Evolutionary conservation across 2,113 vertebrate genomes (phyloP), one percentile per base, ranked within the genome.

Genomic region (Phoenicopterus ruber): DNA sequence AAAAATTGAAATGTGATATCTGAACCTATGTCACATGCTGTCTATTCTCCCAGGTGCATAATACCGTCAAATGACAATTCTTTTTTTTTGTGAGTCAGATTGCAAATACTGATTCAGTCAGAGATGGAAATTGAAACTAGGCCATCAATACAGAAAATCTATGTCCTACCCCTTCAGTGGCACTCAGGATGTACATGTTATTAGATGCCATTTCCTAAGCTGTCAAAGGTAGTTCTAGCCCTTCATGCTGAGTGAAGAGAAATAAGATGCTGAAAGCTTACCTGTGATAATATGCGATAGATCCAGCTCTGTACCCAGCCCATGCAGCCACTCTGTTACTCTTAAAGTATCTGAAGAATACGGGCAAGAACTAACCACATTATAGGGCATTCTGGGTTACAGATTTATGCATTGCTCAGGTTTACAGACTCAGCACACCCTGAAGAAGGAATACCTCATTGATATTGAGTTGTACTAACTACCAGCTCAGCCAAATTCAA

Each of bases 91-190:
- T 74, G 7, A 62, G 44, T 47, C 19, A 47, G 6, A 34, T 18
- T 72, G 21, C 36, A 72, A 82, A 71, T 40, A 58, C 17, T 65
- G 55, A 34, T 61, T 63, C 4, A 38, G 12, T 12, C 54, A 57
- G 36, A 92, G 38, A 28, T 22, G 10, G 13, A 88, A 86, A 49
- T 5, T 22, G 25, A 72, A 82, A 36, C 4, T 9, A 62, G 1
- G 2, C 17, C 31, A 46, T 29, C 13, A 2, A 2, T 7, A 34
- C 0, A 83, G 40, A 80, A 63, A 52, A 44, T 6, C 11, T 52
- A 31, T 0, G 0, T 46, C 24, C 18, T 57, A 28, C 4, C 6
- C 12, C 7, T 90, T 49, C 36, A 17, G 25, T 13, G 19, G 25
- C 32, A 55, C 38, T 42, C 52, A 54, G 9, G 17, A 34, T 40